phyloP scores from a whole-genome alignment of 1,140 invertebrate genomes.

The Caerostris darwini region DNA sequence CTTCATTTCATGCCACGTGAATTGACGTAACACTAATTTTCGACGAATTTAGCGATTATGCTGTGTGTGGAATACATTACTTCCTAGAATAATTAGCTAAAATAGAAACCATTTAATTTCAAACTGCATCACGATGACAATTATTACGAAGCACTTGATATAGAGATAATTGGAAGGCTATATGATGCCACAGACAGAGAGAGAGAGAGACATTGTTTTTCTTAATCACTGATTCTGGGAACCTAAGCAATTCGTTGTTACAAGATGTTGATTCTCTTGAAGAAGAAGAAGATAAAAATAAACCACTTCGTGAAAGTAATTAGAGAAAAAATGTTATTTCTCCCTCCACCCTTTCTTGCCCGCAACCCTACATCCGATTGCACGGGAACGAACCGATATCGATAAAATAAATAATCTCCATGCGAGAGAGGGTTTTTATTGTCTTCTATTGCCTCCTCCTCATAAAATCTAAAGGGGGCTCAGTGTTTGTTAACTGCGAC shows the following conservation, averaged over 20 bases:
- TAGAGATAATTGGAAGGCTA: too few species aligned
- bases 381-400: not conserved
- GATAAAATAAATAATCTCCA: slow-evolving; percentile 56
- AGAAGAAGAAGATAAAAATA: not conserved
- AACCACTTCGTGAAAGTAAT: slow-evolving; percentile 4
- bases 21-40: too few species aligned
- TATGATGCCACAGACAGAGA: too few species aligned
- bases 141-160: too few species aligned
- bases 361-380: not conserved
- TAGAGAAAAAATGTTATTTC: slow-evolving; percentile 32
- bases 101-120: too few species aligned
- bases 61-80: too few species aligned
- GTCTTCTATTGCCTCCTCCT: slow-evolving; percentile 51
- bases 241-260: not conserved
- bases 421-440: slow-evolving; percentile 34
- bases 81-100: too few species aligned
- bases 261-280: not conserved
- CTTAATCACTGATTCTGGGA: not conserved
- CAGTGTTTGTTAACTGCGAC: slow-evolving; percentile 71
- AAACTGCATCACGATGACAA: too few species aligned
- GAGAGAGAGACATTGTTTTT: not conserved
- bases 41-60: too few species aligned
- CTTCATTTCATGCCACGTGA: too few species aligned
- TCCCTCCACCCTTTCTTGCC: too few species aligned
- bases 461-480: slow-evolving; percentile 64